phyloP scores from a whole-genome alignment of 2,888 invertebrate genomes.

The Trachelus tabidus region DNA sequence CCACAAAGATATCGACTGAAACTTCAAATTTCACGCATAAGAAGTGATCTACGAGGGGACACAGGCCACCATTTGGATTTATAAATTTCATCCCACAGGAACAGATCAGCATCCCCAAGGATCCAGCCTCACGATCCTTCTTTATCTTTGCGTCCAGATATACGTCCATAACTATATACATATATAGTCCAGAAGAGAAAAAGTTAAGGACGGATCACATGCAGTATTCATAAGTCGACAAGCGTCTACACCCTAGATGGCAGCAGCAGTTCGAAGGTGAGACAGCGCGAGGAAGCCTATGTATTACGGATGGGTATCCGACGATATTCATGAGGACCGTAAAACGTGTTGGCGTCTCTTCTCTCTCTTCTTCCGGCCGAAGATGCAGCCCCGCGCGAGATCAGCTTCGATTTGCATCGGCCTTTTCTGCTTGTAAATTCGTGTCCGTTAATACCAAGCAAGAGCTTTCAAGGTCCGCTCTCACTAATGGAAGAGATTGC shows the following conservation, averaged over 20 bases:
- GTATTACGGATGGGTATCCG: background rate
- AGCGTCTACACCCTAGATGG: background rate
- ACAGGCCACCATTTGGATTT: background rate
- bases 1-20: background rate
- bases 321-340: background rate
- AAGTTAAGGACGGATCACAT: background rate
- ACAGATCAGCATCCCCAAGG: background rate
- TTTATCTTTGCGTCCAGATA: background rate
- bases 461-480: conserved; percentile 36
- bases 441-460: conserved; percentile 36
- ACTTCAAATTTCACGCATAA: background rate
- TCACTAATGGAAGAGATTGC: conserved; percentile 32
- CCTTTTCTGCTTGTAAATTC: conserved; percentile 20
- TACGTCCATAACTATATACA: background rate
- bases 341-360: background rate
- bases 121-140: background rate
- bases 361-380: background rate
- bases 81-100: background rate
- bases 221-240: background rate
- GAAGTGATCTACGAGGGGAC: background rate
- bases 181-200: background rate
- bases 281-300: background rate
- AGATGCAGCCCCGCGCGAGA: background rate
- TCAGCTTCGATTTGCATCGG: conserved; percentile 13
- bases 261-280: background rate